A percentile compares a stretch with the other conserved stretches of the same genome.
Evolutionary conservation across 2,113 vertebrate species (phyloP).

Genomic region (Campylomormyrus numenius): DNA sequence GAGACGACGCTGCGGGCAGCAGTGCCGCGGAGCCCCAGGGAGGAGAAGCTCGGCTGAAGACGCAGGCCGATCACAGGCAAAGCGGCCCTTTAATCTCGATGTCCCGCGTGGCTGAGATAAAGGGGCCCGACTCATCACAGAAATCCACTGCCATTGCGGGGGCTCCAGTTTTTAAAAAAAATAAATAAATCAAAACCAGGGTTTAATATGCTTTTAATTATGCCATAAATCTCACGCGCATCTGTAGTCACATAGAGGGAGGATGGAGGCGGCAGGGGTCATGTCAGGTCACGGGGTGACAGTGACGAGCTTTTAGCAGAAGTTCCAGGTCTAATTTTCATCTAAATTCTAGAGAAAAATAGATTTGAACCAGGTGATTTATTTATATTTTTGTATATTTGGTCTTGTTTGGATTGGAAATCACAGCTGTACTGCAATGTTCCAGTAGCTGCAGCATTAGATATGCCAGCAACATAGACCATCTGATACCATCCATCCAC

Average conservation of each 20-base stretch:
- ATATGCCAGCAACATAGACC: background rate
- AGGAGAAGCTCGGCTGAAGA: background rate
- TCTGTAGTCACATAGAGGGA: background rate
- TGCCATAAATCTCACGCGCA: background rate
- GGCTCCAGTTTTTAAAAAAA: background rate
- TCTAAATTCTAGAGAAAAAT: background rate
- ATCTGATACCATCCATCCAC: background rate
- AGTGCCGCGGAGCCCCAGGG: too few species aligned
- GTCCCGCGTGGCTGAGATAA: background rate
- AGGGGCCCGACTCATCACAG: background rate
- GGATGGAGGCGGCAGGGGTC: background rate
- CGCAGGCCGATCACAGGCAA: background rate
- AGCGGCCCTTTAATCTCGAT: background rate
- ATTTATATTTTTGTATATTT: background rate
- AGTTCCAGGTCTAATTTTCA: background rate
- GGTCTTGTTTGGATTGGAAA: background rate
- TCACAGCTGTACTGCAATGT: background rate
- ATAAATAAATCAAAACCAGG: background rate
- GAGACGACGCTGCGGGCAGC: background rate
- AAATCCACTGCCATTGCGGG: background rate
- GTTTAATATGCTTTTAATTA: background rate
- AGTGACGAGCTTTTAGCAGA: background rate
- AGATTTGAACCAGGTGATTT: background rate
- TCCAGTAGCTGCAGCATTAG: background rate
- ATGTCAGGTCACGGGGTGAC: background rate